These are phyloP conservation scores for Diadema setosum DNA, from an alignment of 35 echinoderm and acorn worm genomes.

Conservation along the genomic window DNA sequence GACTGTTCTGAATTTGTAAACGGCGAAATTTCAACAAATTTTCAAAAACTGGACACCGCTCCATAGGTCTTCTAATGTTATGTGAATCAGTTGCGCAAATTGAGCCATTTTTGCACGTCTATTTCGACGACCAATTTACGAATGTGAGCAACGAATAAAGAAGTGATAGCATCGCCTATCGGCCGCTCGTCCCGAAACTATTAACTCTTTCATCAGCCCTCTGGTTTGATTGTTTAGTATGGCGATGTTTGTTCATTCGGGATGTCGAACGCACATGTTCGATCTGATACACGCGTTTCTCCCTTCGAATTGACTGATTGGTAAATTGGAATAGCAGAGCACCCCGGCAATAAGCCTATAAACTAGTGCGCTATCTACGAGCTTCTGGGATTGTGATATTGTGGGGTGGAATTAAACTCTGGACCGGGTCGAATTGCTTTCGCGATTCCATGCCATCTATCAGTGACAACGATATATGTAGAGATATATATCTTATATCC, in stretches of 20 bases:
- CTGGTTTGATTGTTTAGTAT: background rate
- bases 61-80: too few relatives aligned
- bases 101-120: too few relatives aligned
- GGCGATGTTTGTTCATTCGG: background rate
- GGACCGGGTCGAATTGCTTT: background rate
- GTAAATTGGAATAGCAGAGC: conserved; percentile 3
- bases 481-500: too few relatives aligned
- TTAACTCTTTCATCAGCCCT: background rate
- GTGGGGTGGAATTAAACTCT: background rate
- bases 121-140: too few relatives aligned
- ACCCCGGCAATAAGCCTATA: background rate
- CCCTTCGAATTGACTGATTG: background rate
- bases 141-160: too few relatives aligned
- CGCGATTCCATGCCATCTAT: background rate
- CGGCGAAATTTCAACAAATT: too few relatives aligned
- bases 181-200: background rate
- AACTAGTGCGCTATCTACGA: background rate
- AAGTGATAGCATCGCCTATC: too few relatives aligned
- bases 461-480: too few relatives aligned
- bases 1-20: too few relatives aligned
- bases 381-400: background rate
- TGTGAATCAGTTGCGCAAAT: too few relatives aligned
- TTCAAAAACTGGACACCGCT: too few relatives aligned
- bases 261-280: background rate
- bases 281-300: background rate